A percentile compares a stretch with the other conserved stretches of the same genome.
Evolutionary conservation across 2,797 vertebrate species (phyloP).

Genomic region (Acanthiza pusilla): DNA sequence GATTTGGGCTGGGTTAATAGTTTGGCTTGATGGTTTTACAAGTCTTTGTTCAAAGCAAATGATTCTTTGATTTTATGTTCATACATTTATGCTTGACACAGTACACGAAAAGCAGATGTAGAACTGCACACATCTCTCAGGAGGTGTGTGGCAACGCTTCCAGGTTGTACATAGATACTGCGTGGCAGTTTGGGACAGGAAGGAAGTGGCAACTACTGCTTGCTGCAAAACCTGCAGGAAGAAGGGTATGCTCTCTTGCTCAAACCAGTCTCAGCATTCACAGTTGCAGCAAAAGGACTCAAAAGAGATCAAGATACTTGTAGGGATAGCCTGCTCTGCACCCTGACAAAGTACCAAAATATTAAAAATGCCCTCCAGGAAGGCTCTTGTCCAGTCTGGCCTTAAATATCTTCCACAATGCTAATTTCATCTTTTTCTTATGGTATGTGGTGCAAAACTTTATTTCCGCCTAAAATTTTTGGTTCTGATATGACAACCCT

Average conservation of each 20-base stretch:
- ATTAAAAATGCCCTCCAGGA: background rate
- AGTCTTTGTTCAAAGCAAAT: background rate
- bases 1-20: background rate
- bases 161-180: background rate
- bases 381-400: background rate
- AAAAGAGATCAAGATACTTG: background rate
- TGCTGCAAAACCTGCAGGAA: background rate
- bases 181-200: conserved; percentile 11
- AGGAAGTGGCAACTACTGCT: conserved; percentile 29
- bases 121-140: background rate
- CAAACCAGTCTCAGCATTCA: background rate
- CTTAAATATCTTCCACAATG: background rate
- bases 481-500: background rate
- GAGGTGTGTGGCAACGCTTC: background rate
- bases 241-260: background rate
- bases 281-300: background rate
- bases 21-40: background rate
- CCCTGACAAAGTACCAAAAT: background rate
- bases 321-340: background rate
- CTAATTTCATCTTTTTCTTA: background rate
- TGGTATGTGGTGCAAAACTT: background rate
- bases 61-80: background rate
- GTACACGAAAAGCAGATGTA: background rate
- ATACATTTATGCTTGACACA: background rate
- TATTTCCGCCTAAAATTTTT: background rate